Evolutionary conservation across 1,140 invertebrate species (phyloP), one percentile per base, ranked within the genome.

Genomic region (Dinothrombium tinctorium): DNA sequence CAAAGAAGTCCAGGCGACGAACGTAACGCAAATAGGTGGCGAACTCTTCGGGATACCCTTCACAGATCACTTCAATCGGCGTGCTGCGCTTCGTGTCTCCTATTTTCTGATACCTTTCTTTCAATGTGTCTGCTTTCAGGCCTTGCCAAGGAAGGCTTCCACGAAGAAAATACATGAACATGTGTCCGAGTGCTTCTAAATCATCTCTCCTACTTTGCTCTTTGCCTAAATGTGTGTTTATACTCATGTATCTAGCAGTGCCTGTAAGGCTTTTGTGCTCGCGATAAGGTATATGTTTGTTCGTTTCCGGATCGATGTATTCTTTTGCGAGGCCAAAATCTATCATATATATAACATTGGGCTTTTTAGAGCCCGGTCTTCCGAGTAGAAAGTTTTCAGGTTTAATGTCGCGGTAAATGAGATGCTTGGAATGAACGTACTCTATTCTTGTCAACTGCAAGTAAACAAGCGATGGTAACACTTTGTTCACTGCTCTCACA

Each of bases 141-240:
- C 94, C 94, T 68, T 99, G 92, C 94, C 94, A 99, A 42, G 94
- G 94, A 59, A 99, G 69, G 56, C 83, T 92, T 50, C 94, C 92
- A 54, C 90, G 70, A 55, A 98, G 68, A 66, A 99, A 99, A 69
- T 99, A 99, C 90, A 99, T 96, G 67, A 99, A 98, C 89, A 99
- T 96, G 67, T 99, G 90, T 47, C 92, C 94, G 49, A 99, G 65
- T 42, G 92, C 90, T 66, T 99, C 94, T 55, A 99, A 67, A 67
- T 99, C 94, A 64, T 99, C 94, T 59, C 94, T 69, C 59, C 94
- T 71, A 56, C 87, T 95, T 74, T 99, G 94, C 67, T 99, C 94
- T 78, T 94, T 92, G 54, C 92, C 92, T 69, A 96, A 74, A 72
- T 99, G 92, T 56, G 92, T 96, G 63, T 98, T 98, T 61, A 98